These are phyloP conservation scores for Olivierus martensii DNA, from an alignment of 1,140 invertebrate genomes.

Conservation along the genomic window DNA sequence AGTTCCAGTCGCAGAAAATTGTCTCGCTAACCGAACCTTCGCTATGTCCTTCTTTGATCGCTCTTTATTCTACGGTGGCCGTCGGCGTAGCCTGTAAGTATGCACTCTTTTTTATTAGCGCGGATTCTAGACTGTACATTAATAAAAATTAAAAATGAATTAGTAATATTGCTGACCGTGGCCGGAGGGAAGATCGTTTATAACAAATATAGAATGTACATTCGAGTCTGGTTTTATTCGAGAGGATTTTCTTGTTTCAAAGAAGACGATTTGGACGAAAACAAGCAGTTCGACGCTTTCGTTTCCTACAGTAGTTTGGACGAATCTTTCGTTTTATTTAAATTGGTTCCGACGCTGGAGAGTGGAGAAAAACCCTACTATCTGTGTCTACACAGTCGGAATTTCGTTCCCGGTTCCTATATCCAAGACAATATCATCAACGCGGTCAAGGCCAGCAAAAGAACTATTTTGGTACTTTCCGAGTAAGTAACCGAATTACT, in stretches of 20 bases:
- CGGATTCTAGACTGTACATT: no score
- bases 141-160: no score
- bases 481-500: no score
- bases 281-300: conserved; percentile 69
- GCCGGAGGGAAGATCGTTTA: conserved; percentile 43
- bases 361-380: conserved; percentile 30
- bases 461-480: conserved; percentile 68
- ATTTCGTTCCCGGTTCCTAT: conserved; percentile 52
- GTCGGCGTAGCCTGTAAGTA: conserved; percentile 1
- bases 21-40: conserved; percentile 6
- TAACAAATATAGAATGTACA: conserved; percentile 77
- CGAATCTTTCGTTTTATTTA: conserved; percentile 40
- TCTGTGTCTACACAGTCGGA: conserved; percentile 57
- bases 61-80: not conserved
- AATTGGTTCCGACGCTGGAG: conserved; percentile 32
- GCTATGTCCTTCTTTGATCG: conserved; percentile 10
- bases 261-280: conserved; percentile 48
- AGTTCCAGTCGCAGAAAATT: not conserved
- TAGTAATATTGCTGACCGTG: not conserved
- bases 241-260: conserved; percentile 51
- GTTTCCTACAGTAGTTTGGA: conserved; percentile 67
- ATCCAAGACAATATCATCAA: conserved; percentile 61
- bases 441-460: conserved; percentile 55
- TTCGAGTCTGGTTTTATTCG: conserved; percentile 54
- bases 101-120: no score